phyloP scores from a whole-genome alignment of 2,797 vertebrate species.

The Sternotherus odoratus region DNA sequence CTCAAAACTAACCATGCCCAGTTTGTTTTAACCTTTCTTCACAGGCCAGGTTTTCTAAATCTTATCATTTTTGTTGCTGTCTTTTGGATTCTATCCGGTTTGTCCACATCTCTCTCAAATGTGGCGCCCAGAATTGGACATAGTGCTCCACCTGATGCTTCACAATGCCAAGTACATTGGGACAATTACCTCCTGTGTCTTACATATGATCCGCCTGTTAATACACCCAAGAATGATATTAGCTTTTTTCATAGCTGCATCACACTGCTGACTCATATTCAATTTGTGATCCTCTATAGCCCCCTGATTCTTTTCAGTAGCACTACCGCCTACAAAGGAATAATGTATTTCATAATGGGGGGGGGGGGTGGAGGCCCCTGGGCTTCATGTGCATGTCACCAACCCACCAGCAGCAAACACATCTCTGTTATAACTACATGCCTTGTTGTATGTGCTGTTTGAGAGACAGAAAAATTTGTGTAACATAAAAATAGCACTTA shows the following conservation, averaged over 20 bases:
- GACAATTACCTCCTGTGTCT: background rate
- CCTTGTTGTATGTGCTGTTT: background rate
- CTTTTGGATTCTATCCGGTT: background rate
- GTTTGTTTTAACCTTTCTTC: background rate
- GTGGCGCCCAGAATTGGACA: background rate
- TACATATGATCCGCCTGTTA: background rate
- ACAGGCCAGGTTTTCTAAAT: background rate
- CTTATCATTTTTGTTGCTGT: background rate
- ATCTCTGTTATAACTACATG: background rate
- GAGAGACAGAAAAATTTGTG: fast-evolving
- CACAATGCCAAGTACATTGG: background rate
- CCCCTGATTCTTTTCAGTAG: background rate
- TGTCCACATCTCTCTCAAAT: background rate
- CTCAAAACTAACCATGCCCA: background rate
- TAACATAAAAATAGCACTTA: conserved; percentile 76
- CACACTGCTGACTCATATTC: background rate
- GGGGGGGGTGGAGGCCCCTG: background rate
- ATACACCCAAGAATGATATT: background rate
- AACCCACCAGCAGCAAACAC: background rate
- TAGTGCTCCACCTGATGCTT: background rate
- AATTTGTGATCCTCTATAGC: background rate
- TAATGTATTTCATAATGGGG: background rate
- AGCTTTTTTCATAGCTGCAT: background rate
- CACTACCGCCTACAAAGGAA: background rate
- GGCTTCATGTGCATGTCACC: fast-evolving